These are phyloP conservation scores for Chelonus formosanus DNA, from an alignment of 2,888 invertebrate genomes.

Conservation along the genomic window DNA sequence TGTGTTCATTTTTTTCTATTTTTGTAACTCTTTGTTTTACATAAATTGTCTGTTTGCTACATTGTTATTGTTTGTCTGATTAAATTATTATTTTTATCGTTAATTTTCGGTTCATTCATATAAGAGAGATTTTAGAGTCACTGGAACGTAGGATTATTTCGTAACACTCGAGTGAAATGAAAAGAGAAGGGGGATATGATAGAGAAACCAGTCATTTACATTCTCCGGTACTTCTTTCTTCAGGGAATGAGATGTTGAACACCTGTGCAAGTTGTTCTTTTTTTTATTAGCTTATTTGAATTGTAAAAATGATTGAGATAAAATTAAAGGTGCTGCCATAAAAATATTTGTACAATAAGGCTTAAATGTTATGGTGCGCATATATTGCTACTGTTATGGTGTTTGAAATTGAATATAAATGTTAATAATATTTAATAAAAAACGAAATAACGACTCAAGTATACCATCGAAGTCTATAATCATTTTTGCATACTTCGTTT, in stretches of 20 bases:
- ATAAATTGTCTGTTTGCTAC: neutral
- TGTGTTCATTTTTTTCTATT: conserved; percentile 10
- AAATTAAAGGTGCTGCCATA: conserved; percentile 14
- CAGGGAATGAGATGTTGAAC: conserved; percentile 43
- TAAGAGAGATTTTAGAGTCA: conserved; percentile 2
- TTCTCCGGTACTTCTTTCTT: conserved; percentile 44
- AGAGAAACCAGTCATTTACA: conserved; percentile 50
- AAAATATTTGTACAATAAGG: conserved; percentile 5
- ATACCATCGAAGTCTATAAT: no score
- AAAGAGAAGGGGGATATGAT: conserved; percentile 35
- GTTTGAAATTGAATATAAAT: no score
- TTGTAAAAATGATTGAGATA: neutral
- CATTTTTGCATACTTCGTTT: no score
- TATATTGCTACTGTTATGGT: neutral
- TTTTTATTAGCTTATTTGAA: conserved; percentile 8
- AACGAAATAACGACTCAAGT: no score
- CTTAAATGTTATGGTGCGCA: no score
- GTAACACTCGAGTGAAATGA: conserved; percentile 30
- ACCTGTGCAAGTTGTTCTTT: conserved; percentile 43
- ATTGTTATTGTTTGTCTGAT: neutral
- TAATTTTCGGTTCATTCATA: conserved; percentile 8
- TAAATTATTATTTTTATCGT: neutral
- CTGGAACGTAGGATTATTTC: conserved; percentile 18
- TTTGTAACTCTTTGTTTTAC: neutral
- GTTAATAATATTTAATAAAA: no score